Base-by-base conservation (phyloP, 1,140 invertebrate species). In the Formica exsecta region DNA sequence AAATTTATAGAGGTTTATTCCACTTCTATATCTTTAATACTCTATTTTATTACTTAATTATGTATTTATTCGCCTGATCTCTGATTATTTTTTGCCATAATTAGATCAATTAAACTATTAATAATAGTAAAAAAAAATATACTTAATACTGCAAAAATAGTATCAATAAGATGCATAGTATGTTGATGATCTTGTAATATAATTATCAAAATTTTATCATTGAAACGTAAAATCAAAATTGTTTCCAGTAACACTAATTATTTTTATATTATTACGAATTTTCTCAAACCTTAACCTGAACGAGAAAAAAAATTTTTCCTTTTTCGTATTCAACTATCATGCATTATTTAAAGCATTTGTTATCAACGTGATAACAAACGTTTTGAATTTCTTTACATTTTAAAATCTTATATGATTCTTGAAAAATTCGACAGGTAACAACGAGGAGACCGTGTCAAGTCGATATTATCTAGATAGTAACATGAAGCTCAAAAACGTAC, bases 401-500 rank as follows among this genome's bases (percentile, higher is more conserved):
- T 6, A 16, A 80, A 38, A 73, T 48, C 11, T 11, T 3, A 0
- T 32, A 36, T 13, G 11, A 61, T n/a, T 48, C n/a, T 22, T 29
- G 13, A 62, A 61, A 81, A 62, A 83, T 74, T 68, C 54, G 59
- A 7, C 64, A 51, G 7, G n/a, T 61, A 73, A 61, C 54, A 74
- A 74, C 13, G 13, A 32, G 54, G 8, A 80, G 54, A 81, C 38
- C 73, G 25, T 61, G 68, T 73, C 66, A 48, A 74, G 54, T 83
- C 68, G 25, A 74, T 62, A 83, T 83, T 85, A 77, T 8, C 36
- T 22, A 32, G 61, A 65, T 77, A n/a, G 22, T 85, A 77, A 65
- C 32, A 85, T 16, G 61, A 85, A 85, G 44, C 61, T 19, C 44
- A 61, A 90, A 86, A 85, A 86, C 62, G 79, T 32, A 76, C 51